phyloP scores from a whole-genome alignment of 2,888 invertebrate species.

The Mesorhabditis sp. region DNA sequence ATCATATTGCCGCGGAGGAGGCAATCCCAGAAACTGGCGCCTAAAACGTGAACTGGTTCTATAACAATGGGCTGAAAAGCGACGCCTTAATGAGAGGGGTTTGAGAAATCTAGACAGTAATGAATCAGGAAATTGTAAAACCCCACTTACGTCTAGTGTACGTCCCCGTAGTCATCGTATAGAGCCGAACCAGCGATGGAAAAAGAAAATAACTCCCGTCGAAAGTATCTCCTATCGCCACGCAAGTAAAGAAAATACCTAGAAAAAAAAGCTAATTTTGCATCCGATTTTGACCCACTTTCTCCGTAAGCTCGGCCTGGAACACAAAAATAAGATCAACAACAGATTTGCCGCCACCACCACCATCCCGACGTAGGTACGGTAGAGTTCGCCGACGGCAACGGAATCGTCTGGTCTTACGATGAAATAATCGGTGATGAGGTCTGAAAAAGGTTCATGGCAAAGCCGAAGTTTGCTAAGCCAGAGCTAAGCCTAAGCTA shows the following conservation, averaged over 20 bases:
- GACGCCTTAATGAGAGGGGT: background rate
- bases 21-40: background rate
- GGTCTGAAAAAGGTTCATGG: background rate
- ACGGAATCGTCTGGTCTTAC: background rate
- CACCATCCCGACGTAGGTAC: background rate
- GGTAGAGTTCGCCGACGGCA: background rate
- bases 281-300: background rate
- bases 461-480: too few species aligned
- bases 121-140: background rate
- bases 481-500: too few species aligned
- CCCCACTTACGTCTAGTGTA: background rate
- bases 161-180: background rate
- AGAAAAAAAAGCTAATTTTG: background rate
- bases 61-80: too few species aligned
- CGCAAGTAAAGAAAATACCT: conserved; percentile 3
- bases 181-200: background rate
- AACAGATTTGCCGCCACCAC: background rate
- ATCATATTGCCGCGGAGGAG: background rate
- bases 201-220: conserved; percentile 1
- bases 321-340: background rate
- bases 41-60: background rate
- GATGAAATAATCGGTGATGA: background rate
- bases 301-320: background rate
- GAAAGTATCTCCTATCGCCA: background rate
- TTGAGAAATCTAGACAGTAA: background rate